phyloP scores from a whole-genome alignment of 2,113 vertebrate genomes.

The Neogale vison region DNA sequence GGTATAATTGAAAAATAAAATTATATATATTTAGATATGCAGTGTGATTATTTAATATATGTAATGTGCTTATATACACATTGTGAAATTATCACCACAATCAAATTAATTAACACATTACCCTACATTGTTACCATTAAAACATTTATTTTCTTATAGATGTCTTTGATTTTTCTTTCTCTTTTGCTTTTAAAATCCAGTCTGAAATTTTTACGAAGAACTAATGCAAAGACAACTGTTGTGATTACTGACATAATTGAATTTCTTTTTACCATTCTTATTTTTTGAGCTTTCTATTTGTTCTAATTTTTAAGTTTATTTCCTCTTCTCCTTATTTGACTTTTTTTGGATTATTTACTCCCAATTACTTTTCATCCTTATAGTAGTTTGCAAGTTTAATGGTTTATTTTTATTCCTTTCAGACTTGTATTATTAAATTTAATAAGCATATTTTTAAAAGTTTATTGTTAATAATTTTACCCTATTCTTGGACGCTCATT shows the following conservation, averaged over 20 bases:
- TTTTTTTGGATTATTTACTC: not conserved
- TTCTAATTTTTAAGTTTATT: not conserved
- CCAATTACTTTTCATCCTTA: not conserved
- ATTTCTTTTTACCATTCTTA: not conserved
- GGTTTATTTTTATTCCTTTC: not conserved
- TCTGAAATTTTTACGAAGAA: not conserved
- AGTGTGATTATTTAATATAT: not conserved
- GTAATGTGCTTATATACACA: too few species aligned
- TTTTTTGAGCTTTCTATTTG: not conserved
- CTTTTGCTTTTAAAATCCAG: not conserved
- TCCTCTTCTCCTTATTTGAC: not conserved
- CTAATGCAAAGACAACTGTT: not conserved
- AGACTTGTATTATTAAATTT: not conserved
- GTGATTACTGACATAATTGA: not conserved
- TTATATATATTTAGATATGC: not conserved
- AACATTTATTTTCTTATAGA: not conserved
- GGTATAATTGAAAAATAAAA: not conserved
- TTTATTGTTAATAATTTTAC: not conserved
- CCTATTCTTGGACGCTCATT: not conserved
- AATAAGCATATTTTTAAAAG: not conserved
- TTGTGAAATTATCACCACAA: not conserved
- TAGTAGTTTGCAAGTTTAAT: not conserved
- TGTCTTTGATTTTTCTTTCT: not conserved
- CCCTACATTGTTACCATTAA: not conserved
- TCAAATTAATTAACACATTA: not conserved